Evolutionary conservation across 1,140 invertebrate species (phyloP).

Genomic region (Bilobella aurantiaca): DNA sequence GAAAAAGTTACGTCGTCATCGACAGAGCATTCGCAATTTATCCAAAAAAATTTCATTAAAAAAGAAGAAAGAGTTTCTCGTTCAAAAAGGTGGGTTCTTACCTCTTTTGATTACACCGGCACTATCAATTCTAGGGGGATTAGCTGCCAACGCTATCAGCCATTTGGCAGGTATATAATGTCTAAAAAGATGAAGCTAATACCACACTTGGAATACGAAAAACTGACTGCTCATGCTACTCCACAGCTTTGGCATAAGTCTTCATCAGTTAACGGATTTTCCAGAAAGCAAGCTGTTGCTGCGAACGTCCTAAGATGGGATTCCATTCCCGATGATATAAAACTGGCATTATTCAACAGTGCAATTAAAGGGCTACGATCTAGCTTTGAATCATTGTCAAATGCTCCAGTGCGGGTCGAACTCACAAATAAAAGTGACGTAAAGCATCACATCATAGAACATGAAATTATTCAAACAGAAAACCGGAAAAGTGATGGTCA

Average conservation of each 20-base stretch:
- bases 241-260: not conserved
- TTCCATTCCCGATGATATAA: conserved; percentile 7
- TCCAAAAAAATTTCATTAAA: not conserved
- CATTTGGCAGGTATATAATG: conserved; percentile 8
- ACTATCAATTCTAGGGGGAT: not conserved
- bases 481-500: not conserved
- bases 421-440: not conserved
- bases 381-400: not conserved
- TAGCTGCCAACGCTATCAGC: not conserved
- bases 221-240: not conserved
- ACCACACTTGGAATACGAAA: not conserved
- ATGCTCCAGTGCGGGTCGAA: not conserved
- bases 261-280: not conserved
- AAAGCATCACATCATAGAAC: not conserved
- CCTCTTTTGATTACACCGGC: conserved; percentile 8
- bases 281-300: not conserved
- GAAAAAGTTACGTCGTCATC: not conserved
- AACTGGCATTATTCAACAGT: not conserved
- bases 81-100: conserved; percentile 10
- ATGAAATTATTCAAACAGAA: not conserved
- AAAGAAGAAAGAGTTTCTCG: conserved; percentile 1
- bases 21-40: not conserved
- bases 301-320: not conserved
- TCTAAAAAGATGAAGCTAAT: conserved; percentile 16
- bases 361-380: not conserved